Evolutionary conservation across 2,888 invertebrate genomes (phyloP).

Genomic region (Yponomeuta sedellus): DNA sequence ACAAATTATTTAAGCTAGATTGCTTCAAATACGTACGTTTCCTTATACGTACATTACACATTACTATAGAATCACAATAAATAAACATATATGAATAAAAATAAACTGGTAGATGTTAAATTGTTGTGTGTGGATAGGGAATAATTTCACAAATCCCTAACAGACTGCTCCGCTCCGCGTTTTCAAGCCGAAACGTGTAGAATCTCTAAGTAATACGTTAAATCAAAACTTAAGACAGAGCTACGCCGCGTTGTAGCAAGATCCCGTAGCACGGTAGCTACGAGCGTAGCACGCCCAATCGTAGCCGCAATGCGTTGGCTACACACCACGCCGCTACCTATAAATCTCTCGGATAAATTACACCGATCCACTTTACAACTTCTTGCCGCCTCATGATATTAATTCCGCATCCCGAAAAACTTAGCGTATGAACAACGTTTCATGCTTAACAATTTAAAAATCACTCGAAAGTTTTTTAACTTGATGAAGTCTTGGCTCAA

Average conservation of each 20-base stretch:
- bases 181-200: no score
- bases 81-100: no score
- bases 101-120: no score
- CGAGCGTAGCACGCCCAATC: conserved; percentile 27
- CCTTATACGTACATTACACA: no score
- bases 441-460: conserved; percentile 9
- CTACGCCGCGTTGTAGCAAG: conserved; percentile 33
- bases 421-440: conserved; percentile 14
- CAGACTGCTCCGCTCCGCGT: no score
- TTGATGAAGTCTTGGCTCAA: conserved; percentile 8
- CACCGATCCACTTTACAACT: conserved; percentile 54
- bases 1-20: no score
- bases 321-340: conserved; percentile 38
- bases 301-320: conserved; percentile 59
- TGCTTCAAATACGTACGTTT: no score
- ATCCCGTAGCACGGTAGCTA: conserved; percentile 26
- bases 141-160: no score
- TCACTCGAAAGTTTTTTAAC: conserved; percentile 12
- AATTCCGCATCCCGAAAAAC: conserved; percentile 48
- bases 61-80: no score
- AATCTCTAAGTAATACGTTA: background rate
- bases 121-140: no score
- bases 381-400: conserved; percentile 52
- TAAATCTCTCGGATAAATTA: conserved; percentile 62
- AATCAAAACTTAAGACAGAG: conserved; percentile 23